Conservation (phyloP, 2,797 vertebrate genomes). For the Holocentrus rufus region DNA sequence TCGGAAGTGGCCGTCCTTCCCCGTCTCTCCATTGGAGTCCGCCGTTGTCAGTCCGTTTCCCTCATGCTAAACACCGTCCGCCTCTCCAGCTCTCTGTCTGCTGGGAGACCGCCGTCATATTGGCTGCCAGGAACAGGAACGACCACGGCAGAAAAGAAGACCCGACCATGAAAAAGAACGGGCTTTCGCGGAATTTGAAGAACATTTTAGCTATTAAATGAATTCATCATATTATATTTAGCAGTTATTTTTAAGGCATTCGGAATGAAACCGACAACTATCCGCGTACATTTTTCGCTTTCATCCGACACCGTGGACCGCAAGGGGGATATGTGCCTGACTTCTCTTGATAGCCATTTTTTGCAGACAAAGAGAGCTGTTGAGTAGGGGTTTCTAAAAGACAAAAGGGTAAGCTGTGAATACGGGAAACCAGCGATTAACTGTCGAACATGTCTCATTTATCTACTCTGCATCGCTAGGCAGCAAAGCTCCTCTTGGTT, state of each 20-base stretch:
- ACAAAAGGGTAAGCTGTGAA: slow-evolving; percentile 74
- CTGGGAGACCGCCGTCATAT: slow-evolving; percentile 80
- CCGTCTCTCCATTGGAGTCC: slow-evolving; percentile 69
- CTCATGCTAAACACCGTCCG: slow-evolving; percentile 62
- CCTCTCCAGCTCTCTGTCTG: slow-evolving; percentile 69
- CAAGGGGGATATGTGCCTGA: slow-evolving; percentile 79
- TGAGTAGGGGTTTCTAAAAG: slow-evolving; percentile 74
- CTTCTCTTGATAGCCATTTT: slow-evolving; percentile 84
- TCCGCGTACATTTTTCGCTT: slow-evolving; percentile 59
- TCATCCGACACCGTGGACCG: slow-evolving; percentile 73
- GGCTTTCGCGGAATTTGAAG: slow-evolving; percentile 45
- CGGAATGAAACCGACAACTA: slow-evolving; percentile 76
- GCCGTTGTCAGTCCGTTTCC: slow-evolving; percentile 68
- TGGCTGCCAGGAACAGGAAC: slow-evolving; percentile 78
- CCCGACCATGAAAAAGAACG: slow-evolving; percentile 69
- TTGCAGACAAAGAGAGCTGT: slow-evolving; percentile 86
- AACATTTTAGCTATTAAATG: slow-evolving; percentile 50
- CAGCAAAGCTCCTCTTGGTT: neutral
- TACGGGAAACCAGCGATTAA: slow-evolving; percentile 16
- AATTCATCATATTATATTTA: slow-evolving; percentile 27
- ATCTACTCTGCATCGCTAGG: neutral
- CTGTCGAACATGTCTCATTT: neutral
- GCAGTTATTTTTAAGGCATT: slow-evolving; percentile 29
- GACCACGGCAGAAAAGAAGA: slow-evolving; percentile 66
- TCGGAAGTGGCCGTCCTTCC: slow-evolving; percentile 68